Percentiles rank a stretch among this genome's conserved stretches.
Conservation (phyloP, 2,888 invertebrate genomes). For the Drosophila basisetae region DNA sequence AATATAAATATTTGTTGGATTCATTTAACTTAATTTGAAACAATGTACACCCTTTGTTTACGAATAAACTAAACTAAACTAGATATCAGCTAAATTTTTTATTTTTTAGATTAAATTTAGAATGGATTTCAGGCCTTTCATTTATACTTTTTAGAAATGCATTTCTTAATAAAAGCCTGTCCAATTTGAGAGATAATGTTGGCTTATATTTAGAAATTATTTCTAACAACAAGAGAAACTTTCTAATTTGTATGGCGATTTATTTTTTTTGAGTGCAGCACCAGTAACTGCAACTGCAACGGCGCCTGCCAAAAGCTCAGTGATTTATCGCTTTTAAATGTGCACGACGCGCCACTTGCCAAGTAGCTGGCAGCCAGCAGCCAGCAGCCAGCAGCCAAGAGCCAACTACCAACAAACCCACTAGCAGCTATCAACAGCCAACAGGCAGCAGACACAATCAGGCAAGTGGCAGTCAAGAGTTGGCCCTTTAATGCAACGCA, state of each 20-base stretch:
- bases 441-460: conserved; percentile 9
- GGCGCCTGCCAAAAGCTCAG: conserved; percentile 72
- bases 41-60: not conserved
- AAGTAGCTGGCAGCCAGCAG: conserved; percentile 28
- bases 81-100: not conserved
- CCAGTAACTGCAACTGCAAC: not conserved
- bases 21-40: no score
- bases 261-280: not conserved
- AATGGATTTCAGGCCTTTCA: not conserved
- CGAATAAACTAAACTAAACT: not conserved
- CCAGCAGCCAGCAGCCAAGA: conserved; percentile 11
- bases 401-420: conserved; percentile 23
- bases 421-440: conserved; percentile 9
- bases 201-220: not conserved
- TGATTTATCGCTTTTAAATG: conserved; percentile 78
- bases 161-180: not conserved
- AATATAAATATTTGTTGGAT: not conserved
- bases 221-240: not conserved
- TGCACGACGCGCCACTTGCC: conserved; percentile 63
- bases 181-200: not conserved
- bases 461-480: conserved; percentile 30
- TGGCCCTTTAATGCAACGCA: conserved; percentile 42
- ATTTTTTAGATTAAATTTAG: not conserved
- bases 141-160: not conserved
- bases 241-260: not conserved